A percentile compares a stretch with the other conserved stretches of the same genome.
Evolutionary conservation across 2,888 invertebrate genomes (phyloP).

Genomic region (Tubulanus polymorphus): DNA sequence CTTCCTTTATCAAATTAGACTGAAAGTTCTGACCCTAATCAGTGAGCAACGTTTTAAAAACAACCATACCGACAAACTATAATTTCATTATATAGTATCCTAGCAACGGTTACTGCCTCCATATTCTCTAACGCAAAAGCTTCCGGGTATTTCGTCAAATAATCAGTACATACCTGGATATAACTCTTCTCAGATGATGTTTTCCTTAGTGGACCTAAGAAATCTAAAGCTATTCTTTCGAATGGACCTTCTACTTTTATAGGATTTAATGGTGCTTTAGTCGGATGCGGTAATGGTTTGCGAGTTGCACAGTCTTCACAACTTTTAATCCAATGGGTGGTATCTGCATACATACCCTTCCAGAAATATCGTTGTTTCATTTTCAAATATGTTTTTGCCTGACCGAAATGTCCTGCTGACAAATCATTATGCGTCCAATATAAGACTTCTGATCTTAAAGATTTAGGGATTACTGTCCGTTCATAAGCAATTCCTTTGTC

Average conservation of each 20-base stretch:
- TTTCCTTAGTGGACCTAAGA: not conserved
- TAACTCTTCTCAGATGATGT: no score
- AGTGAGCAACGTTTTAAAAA: not conserved
- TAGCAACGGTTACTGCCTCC: constrained; percentile 15
- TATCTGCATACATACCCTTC: not conserved
- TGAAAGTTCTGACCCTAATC: not conserved
- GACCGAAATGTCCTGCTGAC: not conserved
- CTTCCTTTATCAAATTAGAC: not conserved
- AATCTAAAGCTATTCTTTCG: not conserved
- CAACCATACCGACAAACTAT: not conserved
- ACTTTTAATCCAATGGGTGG: not conserved
- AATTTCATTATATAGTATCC: not conserved
- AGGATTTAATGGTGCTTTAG: not conserved
- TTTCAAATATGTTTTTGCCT: not conserved
- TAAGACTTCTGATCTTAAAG: not conserved
- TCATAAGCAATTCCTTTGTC: not conserved
- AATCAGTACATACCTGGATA: constrained; percentile 18
- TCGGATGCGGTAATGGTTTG: not conserved
- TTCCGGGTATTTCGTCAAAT: constrained; percentile 20
- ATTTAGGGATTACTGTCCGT: not conserved
- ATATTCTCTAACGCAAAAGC: constrained; percentile 25
- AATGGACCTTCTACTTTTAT: not conserved
- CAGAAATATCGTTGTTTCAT: not conserved
- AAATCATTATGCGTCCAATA: not conserved
- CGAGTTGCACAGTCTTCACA: not conserved